Conservation (phyloP, 1,140 invertebrate species). For the Mercenaria mercenaria region DNA sequence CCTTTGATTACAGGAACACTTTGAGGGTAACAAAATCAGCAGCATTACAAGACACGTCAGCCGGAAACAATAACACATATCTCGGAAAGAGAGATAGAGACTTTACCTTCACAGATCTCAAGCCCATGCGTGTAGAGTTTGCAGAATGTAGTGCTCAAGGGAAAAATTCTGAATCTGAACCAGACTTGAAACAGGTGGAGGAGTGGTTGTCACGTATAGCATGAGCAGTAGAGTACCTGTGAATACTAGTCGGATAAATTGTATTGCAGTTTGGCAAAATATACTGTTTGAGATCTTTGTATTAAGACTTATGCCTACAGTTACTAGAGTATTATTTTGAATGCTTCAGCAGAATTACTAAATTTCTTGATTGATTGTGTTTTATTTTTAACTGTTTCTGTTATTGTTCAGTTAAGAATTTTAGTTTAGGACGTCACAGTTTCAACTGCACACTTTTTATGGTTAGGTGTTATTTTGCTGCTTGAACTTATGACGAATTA, state of each 20-base stretch:
- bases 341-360: too few relatives aligned
- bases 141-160: conserved; percentile 89
- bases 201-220: conserved; percentile 89
- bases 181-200: conserved; percentile 88
- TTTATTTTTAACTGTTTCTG: too few relatives aligned
- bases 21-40: conserved; percentile 92
- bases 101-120: conserved; percentile 92
- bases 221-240: not conserved
- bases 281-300: too few relatives aligned
- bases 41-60: conserved; percentile 90
- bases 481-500: too few relatives aligned
- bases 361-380: too few relatives aligned
- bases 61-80: conserved; percentile 86
- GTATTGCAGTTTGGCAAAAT: too few relatives aligned
- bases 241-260: not conserved
- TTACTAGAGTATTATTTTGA: too few relatives aligned
- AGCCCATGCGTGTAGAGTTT: conserved; percentile 90
- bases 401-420: too few relatives aligned
- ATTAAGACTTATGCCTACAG: too few relatives aligned
- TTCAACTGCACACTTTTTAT: too few relatives aligned
- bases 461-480: too few relatives aligned
- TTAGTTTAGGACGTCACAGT: too few relatives aligned
- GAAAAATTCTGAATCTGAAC: conserved; percentile 86
- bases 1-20: conserved; percentile 90
- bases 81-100: conserved; percentile 92